phyloP scores from a whole-genome alignment of 2,888 invertebrate genomes.

The Drosophila putrida region DNA sequence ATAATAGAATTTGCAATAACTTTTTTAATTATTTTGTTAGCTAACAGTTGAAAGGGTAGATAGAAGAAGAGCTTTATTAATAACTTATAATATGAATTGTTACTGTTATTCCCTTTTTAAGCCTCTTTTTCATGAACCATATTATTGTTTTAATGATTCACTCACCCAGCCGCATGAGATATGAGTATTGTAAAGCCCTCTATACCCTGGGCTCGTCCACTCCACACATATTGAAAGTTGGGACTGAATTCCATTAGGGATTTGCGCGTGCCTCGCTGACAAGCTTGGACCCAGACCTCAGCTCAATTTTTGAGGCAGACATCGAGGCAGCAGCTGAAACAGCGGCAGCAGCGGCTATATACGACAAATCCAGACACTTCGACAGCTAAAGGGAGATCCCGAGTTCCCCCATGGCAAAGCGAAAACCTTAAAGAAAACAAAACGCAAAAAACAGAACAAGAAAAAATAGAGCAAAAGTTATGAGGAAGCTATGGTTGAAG shows the following conservation, averaged over 20 bases:
- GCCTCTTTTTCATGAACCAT: neutral
- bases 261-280: slow-evolving; percentile 73
- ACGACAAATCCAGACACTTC: slow-evolving; percentile 58
- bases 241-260: slow-evolving; percentile 69
- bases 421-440: slow-evolving; percentile 20
- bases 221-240: slow-evolving; percentile 12
- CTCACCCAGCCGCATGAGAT: slow-evolving; percentile 41
- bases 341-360: slow-evolving; percentile 55
- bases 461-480: slow-evolving; percentile 76
- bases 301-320: slow-evolving; percentile 38
- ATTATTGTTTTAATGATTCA: slow-evolving; percentile 51
- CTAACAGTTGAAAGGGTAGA: neutral
- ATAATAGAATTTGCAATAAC: neutral
- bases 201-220: neutral
- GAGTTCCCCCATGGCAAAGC: slow-evolving; percentile 32
- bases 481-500: slow-evolving; percentile 79
- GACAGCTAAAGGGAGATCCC: slow-evolving; percentile 73
- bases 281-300: slow-evolving; percentile 27
- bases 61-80: neutral
- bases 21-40: neutral
- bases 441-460: slow-evolving; percentile 2
- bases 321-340: slow-evolving; percentile 63
- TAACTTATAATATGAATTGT: neutral
- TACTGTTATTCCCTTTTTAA: neutral
- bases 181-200: slow-evolving; percentile 31